These are phyloP conservation scores for Girardinus metallicus DNA, from an alignment of 2,797 vertebrate genomes.

Conservation along the genomic window DNA sequence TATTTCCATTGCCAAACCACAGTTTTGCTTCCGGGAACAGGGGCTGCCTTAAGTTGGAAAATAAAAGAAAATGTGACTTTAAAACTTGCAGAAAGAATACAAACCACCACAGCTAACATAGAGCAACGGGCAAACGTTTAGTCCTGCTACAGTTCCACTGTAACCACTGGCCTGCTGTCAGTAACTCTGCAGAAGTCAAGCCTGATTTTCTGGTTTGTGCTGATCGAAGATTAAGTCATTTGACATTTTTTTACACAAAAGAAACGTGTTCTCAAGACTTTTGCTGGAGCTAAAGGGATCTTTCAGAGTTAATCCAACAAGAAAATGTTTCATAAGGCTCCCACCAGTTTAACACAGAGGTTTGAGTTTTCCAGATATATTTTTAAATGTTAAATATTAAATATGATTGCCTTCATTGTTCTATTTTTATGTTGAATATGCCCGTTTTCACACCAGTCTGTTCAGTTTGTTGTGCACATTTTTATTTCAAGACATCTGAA, in stretches of 20 bases:
- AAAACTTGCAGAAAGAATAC: background rate
- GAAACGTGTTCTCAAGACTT: background rate
- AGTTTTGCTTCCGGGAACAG: background rate
- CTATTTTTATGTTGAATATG: background rate
- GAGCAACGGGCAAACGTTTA: background rate
- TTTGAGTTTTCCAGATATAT: background rate
- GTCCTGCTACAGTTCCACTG: background rate
- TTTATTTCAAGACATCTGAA: no score
- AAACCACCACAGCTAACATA: background rate
- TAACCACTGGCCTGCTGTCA: background rate
- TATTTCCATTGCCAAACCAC: no score
- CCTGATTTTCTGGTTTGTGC: constrained; percentile 8
- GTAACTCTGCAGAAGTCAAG: background rate
- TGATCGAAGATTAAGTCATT: background rate
- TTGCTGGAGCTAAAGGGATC: background rate
- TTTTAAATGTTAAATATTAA: background rate
- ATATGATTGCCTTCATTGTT: background rate
- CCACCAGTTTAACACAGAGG: background rate
- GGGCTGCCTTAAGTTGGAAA: background rate
- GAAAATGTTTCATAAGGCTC: background rate
- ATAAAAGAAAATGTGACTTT: background rate
- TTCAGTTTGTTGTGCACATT: no score
- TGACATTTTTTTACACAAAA: background rate
- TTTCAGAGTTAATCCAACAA: background rate
- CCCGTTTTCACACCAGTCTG: background rate